These are phyloP conservation scores for Lycodopsis pacificus DNA, from an alignment of 2,797 vertebrate genomes.

Conservation along the genomic window DNA sequence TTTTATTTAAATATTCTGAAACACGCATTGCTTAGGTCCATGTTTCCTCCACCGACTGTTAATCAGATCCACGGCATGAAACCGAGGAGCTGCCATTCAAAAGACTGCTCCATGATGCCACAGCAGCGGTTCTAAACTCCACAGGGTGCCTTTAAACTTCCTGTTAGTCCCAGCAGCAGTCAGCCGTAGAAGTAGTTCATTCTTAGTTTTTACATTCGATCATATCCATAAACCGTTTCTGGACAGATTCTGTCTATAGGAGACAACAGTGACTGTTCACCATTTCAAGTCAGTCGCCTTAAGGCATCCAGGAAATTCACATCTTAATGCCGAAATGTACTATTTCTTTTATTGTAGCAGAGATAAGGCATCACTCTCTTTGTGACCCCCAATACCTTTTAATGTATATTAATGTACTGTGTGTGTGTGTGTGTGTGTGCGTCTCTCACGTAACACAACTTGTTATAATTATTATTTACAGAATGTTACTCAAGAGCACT, in stretches of 20 bases:
- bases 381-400: slow-evolving; percentile 51
- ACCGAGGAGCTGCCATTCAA: neutral
- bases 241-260: slow-evolving; percentile 42
- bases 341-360: slow-evolving; percentile 47
- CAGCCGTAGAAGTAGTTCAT: slow-evolving; percentile 11
- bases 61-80: neutral
- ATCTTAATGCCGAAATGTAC: slow-evolving; percentile 42
- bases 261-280: slow-evolving; percentile 44
- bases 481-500: slow-evolving; percentile 60
- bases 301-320: slow-evolving; percentile 51
- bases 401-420: slow-evolving; percentile 13
- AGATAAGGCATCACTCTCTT: slow-evolving; percentile 73
- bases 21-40: neutral
- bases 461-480: slow-evolving; percentile 46
- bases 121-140: slow-evolving; percentile 25
- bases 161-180: slow-evolving; percentile 10
- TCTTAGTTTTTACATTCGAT: slow-evolving; percentile 59
- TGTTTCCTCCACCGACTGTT: neutral
- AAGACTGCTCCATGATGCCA: neutral
- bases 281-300: slow-evolving; percentile 55
- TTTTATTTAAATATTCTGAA: neutral
- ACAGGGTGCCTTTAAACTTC: slow-evolving; percentile 40
- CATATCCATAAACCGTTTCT: slow-evolving; percentile 11
- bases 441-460: slow-evolving; percentile 28
- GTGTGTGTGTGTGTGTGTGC: slow-evolving; percentile 28